Evolutionary conservation across 2,888 invertebrate species (phyloP), one percentile per base, ranked within the genome.

Genomic region (Bimastos eiseni): DNA sequence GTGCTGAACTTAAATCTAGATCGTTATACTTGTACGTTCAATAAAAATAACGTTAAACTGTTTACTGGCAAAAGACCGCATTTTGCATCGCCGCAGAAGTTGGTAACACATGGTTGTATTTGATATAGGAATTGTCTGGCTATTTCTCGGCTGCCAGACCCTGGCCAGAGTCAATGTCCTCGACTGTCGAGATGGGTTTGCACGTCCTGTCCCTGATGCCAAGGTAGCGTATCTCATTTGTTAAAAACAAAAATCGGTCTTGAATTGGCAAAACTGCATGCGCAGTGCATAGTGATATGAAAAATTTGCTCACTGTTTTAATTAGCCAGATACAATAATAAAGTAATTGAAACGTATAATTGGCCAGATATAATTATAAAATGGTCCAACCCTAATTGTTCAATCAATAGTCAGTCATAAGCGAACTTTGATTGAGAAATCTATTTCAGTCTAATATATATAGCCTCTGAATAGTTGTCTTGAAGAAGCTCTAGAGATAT

Each of bases 111-210:
- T 70, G 30, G 30, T n/a, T 70, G 70, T 70, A n/a, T 70, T 70
- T 86, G 4, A 24, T 36, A 34, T 92, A 95, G 95, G 95, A 70
- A 93, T 94, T 83, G 93, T 94, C 1, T 95, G 95, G 95, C 92
- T 95, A 89, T 95, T 95, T 91, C 94, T 95, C 91, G 95, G 95
- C 17, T 94, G 94, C 88, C 94, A 95, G 92, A 93, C 93, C 91
- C 91, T 93, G 86, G 94, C 94, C 24, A 94, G 93, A 89, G 92
- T 95, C 34, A 94, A 94, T 88, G 93, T 94, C 91, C 94, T 95
- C n/a, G 94, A 94, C 89, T 94, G 94, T 90, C 93, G 93, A 8
- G 93, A 94, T 88, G 94, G 93, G 11, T 93, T 94, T 30, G 95
- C 95, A 94, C 93, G 93, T 36, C 83, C 88, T n/a, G 86, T 86